Evolutionary conservation across 2,888 invertebrate species (phyloP).

Genomic region (Xylocampa areola): DNA sequence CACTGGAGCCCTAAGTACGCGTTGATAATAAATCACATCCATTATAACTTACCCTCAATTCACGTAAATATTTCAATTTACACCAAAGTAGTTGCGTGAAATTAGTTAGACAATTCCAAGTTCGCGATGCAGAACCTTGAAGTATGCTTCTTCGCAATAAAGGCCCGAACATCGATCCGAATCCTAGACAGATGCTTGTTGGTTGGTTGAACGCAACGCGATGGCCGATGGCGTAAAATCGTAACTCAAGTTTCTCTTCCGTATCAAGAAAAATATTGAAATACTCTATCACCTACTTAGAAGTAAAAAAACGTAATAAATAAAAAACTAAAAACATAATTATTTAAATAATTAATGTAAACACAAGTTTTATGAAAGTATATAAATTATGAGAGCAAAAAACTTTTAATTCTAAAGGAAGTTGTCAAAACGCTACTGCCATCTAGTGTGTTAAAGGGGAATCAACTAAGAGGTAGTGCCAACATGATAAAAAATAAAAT

Average conservation of each 20-base stretch:
- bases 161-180: slow-evolving; percentile 93
- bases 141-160: slow-evolving; percentile 91
- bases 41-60: slow-evolving; percentile 85
- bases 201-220: slow-evolving; percentile 75
- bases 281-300: slow-evolving; percentile 2
- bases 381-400: slow-evolving; percentile 42
- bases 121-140: slow-evolving; percentile 92
- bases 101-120: slow-evolving; percentile 92
- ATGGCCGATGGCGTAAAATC: slow-evolving; percentile 73
- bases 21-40: slow-evolving; percentile 62
- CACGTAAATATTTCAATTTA: slow-evolving; percentile 89
- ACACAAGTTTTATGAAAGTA: slow-evolving; percentile 7
- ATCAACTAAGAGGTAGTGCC: slow-evolving; percentile 22
- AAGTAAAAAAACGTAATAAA: slow-evolving; percentile 12
- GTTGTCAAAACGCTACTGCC: slow-evolving; percentile 46
- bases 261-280: slow-evolving; percentile 47
- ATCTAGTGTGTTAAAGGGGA: slow-evolving; percentile 45
- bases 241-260: slow-evolving; percentile 62
- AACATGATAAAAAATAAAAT: slow-evolving; percentile 35
- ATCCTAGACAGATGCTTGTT: slow-evolving; percentile 80
- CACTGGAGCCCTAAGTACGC: slow-evolving; percentile 80
- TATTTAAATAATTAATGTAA: slow-evolving; percentile 7
- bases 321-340: slow-evolving; percentile 32
- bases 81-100: slow-evolving; percentile 91
- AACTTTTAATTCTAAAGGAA: slow-evolving; percentile 55